Conservation (phyloP, 2,888 invertebrate species). For the Cryptophagus acutangulus region DNA sequence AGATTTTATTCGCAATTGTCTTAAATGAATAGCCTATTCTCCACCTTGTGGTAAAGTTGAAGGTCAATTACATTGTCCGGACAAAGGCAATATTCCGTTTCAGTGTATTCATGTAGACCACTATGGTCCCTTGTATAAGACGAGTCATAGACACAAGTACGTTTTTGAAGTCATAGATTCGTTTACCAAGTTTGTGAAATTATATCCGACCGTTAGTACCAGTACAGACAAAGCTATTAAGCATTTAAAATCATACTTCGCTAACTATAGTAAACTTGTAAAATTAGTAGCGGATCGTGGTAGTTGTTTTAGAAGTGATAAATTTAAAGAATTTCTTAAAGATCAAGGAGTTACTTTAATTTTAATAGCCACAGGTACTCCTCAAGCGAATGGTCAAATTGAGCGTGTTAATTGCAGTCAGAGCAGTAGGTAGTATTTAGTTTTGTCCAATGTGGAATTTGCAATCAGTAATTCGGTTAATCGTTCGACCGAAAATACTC, state of each 20-base stretch:
- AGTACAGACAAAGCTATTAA: no score
- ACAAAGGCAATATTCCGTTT: conserved; percentile 30
- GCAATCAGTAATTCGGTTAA: conserved; percentile 12
- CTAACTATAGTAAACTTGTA: no score
- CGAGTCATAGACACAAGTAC: conserved; percentile 20
- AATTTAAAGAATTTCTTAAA: conserved; percentile 22
- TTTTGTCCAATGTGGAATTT: conserved; percentile 14
- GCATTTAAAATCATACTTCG: no score
- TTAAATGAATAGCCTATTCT: conserved; percentile 31
- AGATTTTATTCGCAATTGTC: conserved; percentile 29
- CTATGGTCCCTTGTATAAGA: conserved; percentile 27
- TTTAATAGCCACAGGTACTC: conserved; percentile 29
- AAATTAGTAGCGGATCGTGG: conserved; percentile 36
- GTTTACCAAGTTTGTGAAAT: conserved; percentile 31
- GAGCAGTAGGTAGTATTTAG: conserved; percentile 21
- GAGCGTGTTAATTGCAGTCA: conserved; percentile 26
- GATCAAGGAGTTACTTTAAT: conserved; percentile 14
- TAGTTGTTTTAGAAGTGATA: conserved; percentile 27
- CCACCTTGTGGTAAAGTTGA: conserved; percentile 25
- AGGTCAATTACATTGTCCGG: conserved; percentile 30
- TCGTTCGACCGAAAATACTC: conserved; percentile 13
- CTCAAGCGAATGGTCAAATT: conserved; percentile 35
- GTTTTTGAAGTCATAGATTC: conserved; percentile 31
- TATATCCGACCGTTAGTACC: no score
- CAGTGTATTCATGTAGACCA: conserved; percentile 31